A percentile compares a stretch with the other conserved stretches of the same genome.
Evolutionary conservation across 2,797 vertebrate species (phyloP).

Genomic region (Clarias platycephalus): DNA sequence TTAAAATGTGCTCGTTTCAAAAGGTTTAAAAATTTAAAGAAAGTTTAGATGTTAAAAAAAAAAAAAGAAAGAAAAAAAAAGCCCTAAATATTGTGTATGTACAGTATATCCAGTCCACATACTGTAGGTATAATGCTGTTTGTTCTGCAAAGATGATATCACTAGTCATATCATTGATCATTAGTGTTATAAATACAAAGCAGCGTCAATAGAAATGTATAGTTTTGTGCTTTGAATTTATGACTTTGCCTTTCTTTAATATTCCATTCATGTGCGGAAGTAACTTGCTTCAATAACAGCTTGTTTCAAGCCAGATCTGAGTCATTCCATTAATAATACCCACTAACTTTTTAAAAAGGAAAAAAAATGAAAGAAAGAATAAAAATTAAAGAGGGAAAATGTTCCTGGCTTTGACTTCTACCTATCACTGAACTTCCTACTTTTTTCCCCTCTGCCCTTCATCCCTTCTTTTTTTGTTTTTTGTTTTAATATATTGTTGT

Average conservation of each 20-base stretch:
- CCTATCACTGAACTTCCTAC: constrained; percentile 61
- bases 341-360: constrained; percentile 20
- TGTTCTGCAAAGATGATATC: neutral
- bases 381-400: neutral
- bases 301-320: constrained; percentile 17
- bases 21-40: neutral
- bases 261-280: constrained; percentile 10
- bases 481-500: neutral
- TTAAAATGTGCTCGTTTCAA: neutral
- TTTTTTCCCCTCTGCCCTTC: constrained; percentile 64
- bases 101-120: neutral
- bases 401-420: constrained; percentile 42
- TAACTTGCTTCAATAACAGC: constrained; percentile 28
- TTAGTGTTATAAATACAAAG: neutral
- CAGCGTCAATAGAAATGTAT: constrained; percentile 6
- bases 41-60: neutral
- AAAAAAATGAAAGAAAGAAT: neutral
- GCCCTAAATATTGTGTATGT: neutral
- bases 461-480: constrained; percentile 45
- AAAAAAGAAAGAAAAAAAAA: neutral
- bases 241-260: constrained; percentile 10
- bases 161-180: neutral
- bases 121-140: neutral
- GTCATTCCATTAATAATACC: constrained; percentile 34
- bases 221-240: neutral